Evolutionary conservation across 2,113 vertebrate genomes (phyloP).

Genomic region (Helogale parvula): DNA sequence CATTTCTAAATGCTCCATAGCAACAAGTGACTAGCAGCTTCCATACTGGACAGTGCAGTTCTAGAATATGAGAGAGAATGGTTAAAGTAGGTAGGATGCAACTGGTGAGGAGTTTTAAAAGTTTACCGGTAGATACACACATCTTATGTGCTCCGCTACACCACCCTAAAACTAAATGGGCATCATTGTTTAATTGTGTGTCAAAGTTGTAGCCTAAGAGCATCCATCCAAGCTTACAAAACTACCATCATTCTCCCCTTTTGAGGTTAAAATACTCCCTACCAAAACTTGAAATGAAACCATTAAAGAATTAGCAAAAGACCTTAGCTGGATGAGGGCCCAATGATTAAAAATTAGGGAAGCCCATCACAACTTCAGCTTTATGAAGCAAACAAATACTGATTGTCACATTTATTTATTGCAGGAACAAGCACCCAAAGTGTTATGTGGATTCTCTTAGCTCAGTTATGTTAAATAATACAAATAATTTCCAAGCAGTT

Average conservation of each 20-base stretch:
- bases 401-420: neutral
- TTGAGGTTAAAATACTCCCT: neutral
- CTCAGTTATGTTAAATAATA: constrained; percentile 32
- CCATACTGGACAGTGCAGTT: neutral
- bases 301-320: constrained; percentile 51
- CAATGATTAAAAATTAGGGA: neutral
- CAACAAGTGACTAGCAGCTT: constrained; percentile 9
- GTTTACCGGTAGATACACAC: neutral
- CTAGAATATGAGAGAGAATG: neutral
- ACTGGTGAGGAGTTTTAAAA: neutral
- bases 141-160: neutral
- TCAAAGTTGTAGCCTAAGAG: constrained; percentile 1
- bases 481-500: constrained; percentile 40
- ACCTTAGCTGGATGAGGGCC: neutral
- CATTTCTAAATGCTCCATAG: neutral
- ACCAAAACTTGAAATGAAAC: neutral
- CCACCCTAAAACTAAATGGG: neutral
- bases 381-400: constrained; percentile 13
- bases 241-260: neutral
- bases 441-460: constrained; percentile 9
- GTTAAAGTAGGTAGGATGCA: neutral
- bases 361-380: neutral
- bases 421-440: neutral
- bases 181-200: constrained; percentile 6
- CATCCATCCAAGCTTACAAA: neutral